These are phyloP conservation scores for Sceliomorpha sp. DNA, from an alignment of 2,888 invertebrate genomes.

Conservation along the genomic window DNA sequence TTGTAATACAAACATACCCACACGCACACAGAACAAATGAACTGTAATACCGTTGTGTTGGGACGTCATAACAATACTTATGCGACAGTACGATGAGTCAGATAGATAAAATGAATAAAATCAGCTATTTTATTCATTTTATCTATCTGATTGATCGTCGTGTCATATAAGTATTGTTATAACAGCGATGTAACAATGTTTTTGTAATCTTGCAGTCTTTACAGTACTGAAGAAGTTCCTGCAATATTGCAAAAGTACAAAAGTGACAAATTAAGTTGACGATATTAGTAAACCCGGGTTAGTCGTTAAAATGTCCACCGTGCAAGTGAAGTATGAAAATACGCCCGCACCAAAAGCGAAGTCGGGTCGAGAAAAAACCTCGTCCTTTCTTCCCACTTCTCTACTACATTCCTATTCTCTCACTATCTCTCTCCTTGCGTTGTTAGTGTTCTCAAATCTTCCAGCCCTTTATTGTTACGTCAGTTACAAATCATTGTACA, in stretches of 20 bases:
- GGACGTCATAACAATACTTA: too few species aligned
- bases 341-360: slow-evolving; percentile 79
- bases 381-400: slow-evolving; percentile 50
- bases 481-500: slow-evolving; percentile 46
- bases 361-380: slow-evolving; percentile 64
- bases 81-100: too few species aligned
- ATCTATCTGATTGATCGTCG: too few species aligned
- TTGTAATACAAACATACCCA: too few species aligned
- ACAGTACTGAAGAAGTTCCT: neutral
- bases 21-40: too few species aligned
- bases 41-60: too few species aligned
- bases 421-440: slow-evolving; percentile 47
- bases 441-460: slow-evolving; percentile 40
- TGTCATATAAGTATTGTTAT: too few species aligned
- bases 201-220: neutral
- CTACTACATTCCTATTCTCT: slow-evolving; percentile 49
- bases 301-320: slow-evolving; percentile 55
- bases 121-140: too few species aligned
- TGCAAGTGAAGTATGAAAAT: slow-evolving; percentile 59
- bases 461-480: slow-evolving; percentile 41
- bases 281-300: slow-evolving; percentile 58
- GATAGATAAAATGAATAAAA: too few species aligned
- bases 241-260: slow-evolving; percentile 4
- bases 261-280: slow-evolving; percentile 31
- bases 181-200: too few species aligned